Evolutionary conservation across 2,797 vertebrate genomes (phyloP), one percentile per base, ranked within the genome.

Genomic region (Rhinophrynus dorsalis): DNA sequence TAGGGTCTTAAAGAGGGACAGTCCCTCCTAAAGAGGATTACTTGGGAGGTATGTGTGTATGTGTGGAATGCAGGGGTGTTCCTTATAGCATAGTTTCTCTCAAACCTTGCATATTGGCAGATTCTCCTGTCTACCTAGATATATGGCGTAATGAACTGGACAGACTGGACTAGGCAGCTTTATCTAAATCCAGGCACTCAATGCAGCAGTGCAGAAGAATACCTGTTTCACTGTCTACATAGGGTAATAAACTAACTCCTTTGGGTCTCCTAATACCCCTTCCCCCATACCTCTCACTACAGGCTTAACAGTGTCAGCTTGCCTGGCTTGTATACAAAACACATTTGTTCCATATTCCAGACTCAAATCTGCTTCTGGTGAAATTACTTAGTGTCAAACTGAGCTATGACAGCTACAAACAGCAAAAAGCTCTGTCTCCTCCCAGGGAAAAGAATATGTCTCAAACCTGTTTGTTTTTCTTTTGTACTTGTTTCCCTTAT

Each of bases 261-360:
- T 55, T 35, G 30, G 38, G 10, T 47, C 15, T n/a, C n/a, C n/a
- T 24, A 23, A 45, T 27, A 26, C 24, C 6, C 30, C 38, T 47
- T 29, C 21, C 58, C 40, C 48, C 38, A 13, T 26, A 3, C 21
- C 21, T 44, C 32, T 26, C 2, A 24, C 23, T 13, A 26, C 11
- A 42, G 35, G 35, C 35, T 58, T 26, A 60, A 44, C 57, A 51
- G 33, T 27, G 13, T 29, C 17, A 27, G 26, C 11, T 15, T 35
- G 2, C 20, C 40, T 8, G 12, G 8, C n/a, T 47, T 67, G 55
- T 54, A 45, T 66, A 66, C 70, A 73, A 54, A 52, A 60, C 47
- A 60, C 20, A 66, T 44, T 65, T 72, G 69, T 59, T 65, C 51
- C 35, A 54, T 18, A 48, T 35, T 73, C 15, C 20, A 60, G n/a